These are phyloP conservation scores for Glaucomys volans DNA, from an alignment of 2,113 vertebrate species.

Conservation along the genomic window DNA sequence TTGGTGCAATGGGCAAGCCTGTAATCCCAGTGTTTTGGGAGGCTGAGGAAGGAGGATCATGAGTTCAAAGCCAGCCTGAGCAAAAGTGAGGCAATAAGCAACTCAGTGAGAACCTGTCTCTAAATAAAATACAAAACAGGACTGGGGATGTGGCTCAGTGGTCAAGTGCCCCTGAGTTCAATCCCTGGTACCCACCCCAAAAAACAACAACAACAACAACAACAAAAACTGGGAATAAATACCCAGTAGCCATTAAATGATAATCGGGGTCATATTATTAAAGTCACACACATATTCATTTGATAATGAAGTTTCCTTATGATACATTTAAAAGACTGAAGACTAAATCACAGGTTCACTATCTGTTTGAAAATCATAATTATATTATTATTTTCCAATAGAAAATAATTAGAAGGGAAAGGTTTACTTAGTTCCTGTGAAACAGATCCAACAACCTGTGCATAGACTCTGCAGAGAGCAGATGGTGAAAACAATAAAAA, in stretches of 20 bases:
- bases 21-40: too few species aligned
- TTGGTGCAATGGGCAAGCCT: too few species aligned
- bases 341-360: background rate
- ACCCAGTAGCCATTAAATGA: background rate
- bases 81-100: too few species aligned
- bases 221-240: background rate
- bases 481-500: slow-evolving; percentile 70
- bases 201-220: background rate
- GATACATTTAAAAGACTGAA: background rate
- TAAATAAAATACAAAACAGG: too few species aligned
- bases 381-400: background rate
- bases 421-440: background rate
- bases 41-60: too few species aligned
- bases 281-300: background rate
- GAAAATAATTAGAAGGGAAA: slow-evolving; percentile 5
- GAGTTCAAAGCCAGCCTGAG: too few species aligned
- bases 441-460: background rate
- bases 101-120: too few species aligned
- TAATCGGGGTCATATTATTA: background rate
- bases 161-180: too few species aligned
- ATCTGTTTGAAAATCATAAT: background rate
- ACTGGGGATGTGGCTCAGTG: too few species aligned
- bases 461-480: background rate
- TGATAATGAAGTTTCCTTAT: background rate
- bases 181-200: too few species aligned